phyloP scores from a whole-genome alignment of 2,113 vertebrate species.

The Silurus meridionalis region DNA sequence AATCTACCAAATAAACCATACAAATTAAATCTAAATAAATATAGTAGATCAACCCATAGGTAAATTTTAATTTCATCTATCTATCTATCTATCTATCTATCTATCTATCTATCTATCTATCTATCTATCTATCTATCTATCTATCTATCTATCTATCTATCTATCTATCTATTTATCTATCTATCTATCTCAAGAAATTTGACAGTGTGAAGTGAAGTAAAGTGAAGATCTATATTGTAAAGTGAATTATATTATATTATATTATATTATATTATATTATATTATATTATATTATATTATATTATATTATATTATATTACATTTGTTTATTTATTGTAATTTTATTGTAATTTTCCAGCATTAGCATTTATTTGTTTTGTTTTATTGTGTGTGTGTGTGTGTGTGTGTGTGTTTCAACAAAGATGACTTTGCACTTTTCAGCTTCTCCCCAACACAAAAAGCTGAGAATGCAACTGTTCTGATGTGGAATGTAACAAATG shows the following conservation, averaged over 20 bases:
- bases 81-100: background rate
- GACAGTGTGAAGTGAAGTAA: no score
- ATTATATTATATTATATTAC: no score
- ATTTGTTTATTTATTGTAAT: no score
- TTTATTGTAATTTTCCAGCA: no score
- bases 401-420: background rate
- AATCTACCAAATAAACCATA: background rate
- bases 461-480: background rate
- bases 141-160: background rate
- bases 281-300: no score
- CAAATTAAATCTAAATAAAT: background rate
- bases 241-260: no score
- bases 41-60: background rate
- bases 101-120: background rate
- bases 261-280: no score
- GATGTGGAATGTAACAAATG: background rate
- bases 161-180: background rate
- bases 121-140: background rate
- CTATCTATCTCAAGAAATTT: no score
- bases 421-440: background rate
- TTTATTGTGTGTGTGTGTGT: no score
- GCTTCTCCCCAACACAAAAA: background rate
- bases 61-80: background rate
- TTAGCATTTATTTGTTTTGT: background rate
- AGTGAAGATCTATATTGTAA: no score